These are phyloP conservation scores for Onychostoma macrolepis DNA, from an alignment of 2,113 vertebrate species.

Conservation along the genomic window DNA sequence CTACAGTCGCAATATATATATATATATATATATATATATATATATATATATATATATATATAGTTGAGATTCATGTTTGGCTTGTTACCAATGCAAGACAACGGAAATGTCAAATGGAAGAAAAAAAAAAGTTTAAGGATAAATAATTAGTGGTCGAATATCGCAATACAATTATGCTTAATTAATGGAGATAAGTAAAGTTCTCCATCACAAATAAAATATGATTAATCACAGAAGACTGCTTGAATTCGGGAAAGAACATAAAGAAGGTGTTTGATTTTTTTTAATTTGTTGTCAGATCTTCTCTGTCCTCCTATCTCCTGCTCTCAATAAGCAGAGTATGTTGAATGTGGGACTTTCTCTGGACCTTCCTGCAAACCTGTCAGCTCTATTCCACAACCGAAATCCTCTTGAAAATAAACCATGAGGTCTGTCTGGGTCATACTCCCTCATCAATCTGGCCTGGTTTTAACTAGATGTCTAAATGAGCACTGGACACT, in stretches of 20 bases:
- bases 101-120: neutral
- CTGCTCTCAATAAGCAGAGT: conserved; percentile 68
- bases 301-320: conserved; percentile 63
- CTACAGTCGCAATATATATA: neutral
- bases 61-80: neutral
- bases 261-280: neutral
- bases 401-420: conserved; percentile 28
- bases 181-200: neutral
- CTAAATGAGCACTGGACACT: conserved; percentile 41
- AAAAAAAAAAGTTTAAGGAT: neutral
- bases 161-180: neutral
- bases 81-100: neutral
- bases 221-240: neutral
- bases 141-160: neutral
- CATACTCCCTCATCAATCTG: conserved; percentile 30
- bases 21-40: neutral
- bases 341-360: conserved; percentile 66
- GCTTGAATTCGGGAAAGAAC: neutral
- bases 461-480: conserved; percentile 38
- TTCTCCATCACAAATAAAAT: too few relatives aligned
- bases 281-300: conserved; percentile 28
- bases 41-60: neutral
- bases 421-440: conserved; percentile 26
- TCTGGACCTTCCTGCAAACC: conserved; percentile 46
- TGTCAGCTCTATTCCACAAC: conserved; percentile 66